These are phyloP conservation scores for Eleutherodactylus coqui DNA, from an alignment of 2,797 vertebrate species.

Conservation along the genomic window DNA sequence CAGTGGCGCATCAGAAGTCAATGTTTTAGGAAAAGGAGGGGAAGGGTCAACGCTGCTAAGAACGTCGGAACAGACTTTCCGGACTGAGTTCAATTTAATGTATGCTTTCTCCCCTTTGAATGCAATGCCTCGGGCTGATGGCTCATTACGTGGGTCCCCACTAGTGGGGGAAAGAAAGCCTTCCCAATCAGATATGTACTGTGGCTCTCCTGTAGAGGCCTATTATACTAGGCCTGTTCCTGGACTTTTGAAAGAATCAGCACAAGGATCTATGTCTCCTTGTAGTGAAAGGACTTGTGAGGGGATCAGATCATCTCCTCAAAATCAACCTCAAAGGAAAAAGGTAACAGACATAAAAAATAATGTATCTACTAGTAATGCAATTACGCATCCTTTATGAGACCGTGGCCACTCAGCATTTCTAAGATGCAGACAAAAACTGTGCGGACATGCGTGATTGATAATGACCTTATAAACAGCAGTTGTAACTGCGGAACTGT, in stretches of 20 bases:
- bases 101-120: constrained; percentile 98
- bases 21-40: constrained; percentile 79
- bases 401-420: too few relatives aligned
- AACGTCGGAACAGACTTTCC: constrained; percentile 90
- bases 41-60: constrained; percentile 78
- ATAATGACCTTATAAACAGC: too few relatives aligned
- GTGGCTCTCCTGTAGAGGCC: constrained; percentile 88
- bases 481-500: too few relatives aligned
- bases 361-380: too few relatives aligned
- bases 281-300: constrained; percentile 86
- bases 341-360: constrained; percentile 83
- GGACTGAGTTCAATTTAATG: constrained; percentile 99
- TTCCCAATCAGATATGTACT: constrained; percentile 84
- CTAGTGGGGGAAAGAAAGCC: constrained; percentile 82
- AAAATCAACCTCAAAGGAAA: constrained; percentile 95
- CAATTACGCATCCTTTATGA: too few relatives aligned
- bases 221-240: constrained; percentile 86
- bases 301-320: constrained; percentile 84
- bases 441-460: too few relatives aligned
- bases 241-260: constrained; percentile 84
- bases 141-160: constrained; percentile 74
- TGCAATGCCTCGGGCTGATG: constrained; percentile 86
- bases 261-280: constrained; percentile 85
- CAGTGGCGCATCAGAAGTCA: constrained; percentile 75
- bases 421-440: too few relatives aligned